Percentiles rank a stretch among this genome's conserved stretches.
Conservation (phyloP, 2,113 vertebrate genomes). For the Rhagologus leucostigma region DNA sequence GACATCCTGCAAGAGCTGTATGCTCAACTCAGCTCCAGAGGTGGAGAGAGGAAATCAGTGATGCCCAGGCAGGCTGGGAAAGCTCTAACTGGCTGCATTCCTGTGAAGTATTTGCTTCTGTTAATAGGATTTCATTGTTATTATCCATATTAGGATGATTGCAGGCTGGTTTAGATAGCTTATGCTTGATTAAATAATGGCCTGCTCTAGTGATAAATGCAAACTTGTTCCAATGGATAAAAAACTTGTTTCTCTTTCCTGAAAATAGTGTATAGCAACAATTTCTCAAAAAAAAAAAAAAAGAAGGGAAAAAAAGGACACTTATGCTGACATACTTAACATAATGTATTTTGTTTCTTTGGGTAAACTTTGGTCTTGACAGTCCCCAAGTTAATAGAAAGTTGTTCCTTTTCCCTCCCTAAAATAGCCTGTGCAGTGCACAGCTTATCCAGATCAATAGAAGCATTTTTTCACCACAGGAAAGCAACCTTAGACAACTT, state of each 20-base stretch:
- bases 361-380: neutral
- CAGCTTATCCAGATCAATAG: neutral
- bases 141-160: neutral
- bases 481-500: neutral
- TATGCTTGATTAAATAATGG: neutral
- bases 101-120: neutral
- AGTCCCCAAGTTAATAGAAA: neutral
- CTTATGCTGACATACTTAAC: neutral
- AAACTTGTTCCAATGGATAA: neutral
- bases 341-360: neutral
- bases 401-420: neutral
- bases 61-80: neutral
- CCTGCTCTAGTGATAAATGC: neutral
- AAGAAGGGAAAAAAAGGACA: fast-evolving
- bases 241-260: neutral
- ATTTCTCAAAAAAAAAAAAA: neutral
- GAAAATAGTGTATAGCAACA: neutral
- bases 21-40: neutral
- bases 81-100: neutral
- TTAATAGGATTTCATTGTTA: neutral
- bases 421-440: neutral
- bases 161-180: neutral
- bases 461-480: neutral
- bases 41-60: neutral
- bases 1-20: neutral